Percentiles rank a stretch among this genome's conserved stretches.
These are phyloP conservation scores for Anoplolepis gracilipes DNA, from an alignment of 1,140 invertebrate species.

Conservation along the genomic window DNA sequence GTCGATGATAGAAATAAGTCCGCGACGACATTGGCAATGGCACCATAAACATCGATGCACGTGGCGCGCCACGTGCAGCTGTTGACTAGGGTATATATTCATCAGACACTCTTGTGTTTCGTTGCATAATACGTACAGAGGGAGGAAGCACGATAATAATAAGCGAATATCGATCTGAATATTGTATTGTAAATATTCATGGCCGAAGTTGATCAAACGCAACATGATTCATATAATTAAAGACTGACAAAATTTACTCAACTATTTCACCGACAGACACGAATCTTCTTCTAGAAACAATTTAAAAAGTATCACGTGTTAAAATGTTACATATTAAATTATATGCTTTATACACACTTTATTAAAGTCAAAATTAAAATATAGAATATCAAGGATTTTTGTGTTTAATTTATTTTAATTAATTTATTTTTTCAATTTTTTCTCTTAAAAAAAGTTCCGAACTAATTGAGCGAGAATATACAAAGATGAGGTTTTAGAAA, in stretches of 20 bases:
- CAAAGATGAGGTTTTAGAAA: too few relatives aligned
- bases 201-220: not conserved
- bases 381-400: too few relatives aligned
- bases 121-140: conserved; percentile 60
- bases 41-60: conserved; percentile 65
- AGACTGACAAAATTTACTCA: not conserved
- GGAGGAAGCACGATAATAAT: conserved; percentile 27
- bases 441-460: not conserved
- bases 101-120: conserved; percentile 56
- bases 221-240: not conserved
- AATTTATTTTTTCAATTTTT: too few relatives aligned
- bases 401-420: too few relatives aligned
- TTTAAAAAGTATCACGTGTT: too few relatives aligned
- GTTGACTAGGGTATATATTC: conserved; percentile 55
- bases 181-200: not conserved
- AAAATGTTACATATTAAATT: too few relatives aligned
- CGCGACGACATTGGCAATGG: not conserved
- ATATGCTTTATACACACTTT: too few relatives aligned
- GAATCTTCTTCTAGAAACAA: not conserved
- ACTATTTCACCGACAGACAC: too few relatives aligned
- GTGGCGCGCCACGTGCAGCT: conserved; percentile 72
- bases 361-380: too few relatives aligned
- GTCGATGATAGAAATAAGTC: not conserved
- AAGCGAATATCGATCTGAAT: conserved; percentile 17
- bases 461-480: not conserved